Evolutionary conservation across 2,113 vertebrate species (phyloP).

Genomic region (Paramisgurnus dabryanus): DNA sequence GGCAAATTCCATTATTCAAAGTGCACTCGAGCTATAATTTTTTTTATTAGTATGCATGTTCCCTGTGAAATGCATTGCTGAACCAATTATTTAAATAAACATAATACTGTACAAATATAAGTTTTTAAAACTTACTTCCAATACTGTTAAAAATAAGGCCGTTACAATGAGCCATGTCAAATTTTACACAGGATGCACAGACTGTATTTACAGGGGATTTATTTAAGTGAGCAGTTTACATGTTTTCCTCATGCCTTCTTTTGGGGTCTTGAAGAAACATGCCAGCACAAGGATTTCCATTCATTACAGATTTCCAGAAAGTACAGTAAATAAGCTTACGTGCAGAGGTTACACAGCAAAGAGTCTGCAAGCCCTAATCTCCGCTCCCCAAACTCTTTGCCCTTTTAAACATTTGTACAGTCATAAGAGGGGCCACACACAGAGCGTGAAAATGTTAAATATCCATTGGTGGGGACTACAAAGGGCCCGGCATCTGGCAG

Average conservation of each 20-base stretch:
- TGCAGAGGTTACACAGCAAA: not conserved
- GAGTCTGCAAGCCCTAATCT: slow-evolving; percentile 39
- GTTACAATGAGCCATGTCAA: not conserved
- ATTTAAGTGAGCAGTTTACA: not conserved
- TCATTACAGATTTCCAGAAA: not conserved
- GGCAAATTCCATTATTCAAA: too few relatives aligned
- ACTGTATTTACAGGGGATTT: not conserved
- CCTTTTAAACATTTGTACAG: slow-evolving; percentile 42
- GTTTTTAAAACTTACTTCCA: too few relatives aligned
- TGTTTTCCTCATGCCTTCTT: slow-evolving; percentile 6
- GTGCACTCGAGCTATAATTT: too few relatives aligned
- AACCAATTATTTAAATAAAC: too few relatives aligned
- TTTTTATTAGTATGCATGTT: too few relatives aligned
- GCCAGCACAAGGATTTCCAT: slow-evolving; percentile 33
- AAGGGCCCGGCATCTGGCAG: slow-evolving; percentile 50
- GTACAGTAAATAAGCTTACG: slow-evolving; percentile 29
- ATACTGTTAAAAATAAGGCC: not conserved
- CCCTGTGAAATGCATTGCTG: too few relatives aligned
- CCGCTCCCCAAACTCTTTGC: slow-evolving; percentile 37
- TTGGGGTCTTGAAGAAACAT: slow-evolving; percentile 7
- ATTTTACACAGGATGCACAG: slow-evolving; percentile 16
- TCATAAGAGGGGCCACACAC: slow-evolving; percentile 44
- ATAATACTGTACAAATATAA: too few relatives aligned
- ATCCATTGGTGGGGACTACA: slow-evolving; percentile 54
- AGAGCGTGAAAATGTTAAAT: slow-evolving; percentile 58